Evolutionary conservation across 2,113 vertebrate genomes (phyloP), one percentile per base, ranked within the genome.

Genomic region (Hyla sarda): DNA sequence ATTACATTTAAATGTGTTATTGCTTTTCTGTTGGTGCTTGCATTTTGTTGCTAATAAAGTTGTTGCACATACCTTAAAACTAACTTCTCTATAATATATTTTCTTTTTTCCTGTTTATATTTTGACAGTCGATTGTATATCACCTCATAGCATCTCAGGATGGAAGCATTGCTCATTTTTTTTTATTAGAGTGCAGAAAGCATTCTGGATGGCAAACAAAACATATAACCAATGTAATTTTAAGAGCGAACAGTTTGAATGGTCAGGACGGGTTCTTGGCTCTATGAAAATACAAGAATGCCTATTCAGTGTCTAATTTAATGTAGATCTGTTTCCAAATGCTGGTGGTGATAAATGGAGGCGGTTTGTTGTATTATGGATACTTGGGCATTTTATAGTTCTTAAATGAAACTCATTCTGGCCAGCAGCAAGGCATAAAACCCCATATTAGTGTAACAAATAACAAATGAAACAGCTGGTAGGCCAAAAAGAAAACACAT

Each of bases 381-480:
- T 47, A 56, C 62, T 82, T 71, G 45, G 60, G 11, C 62, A 82
- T 82, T 82, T 71, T 82, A 34, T 62, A 13, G 28, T 69, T 82
- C 16, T 19, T 54, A 54, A 72, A 82, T 34, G 12, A 52, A 82
- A 54, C 23, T 37, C 7, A 67, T 82, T 72, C 17, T 52, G 23
- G 65, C 30, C 81, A 54, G 41, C 48, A 82, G 65, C 81, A 54
- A 52, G 28, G 6, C 30, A 81, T 81, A 81, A 81, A 37, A 19
- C 17, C 65, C 23, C 30, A 41, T 81, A 47, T 65, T 41, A 81
- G 13, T 81, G n/a, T 60, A 45, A 56, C 14, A 12, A 65, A 45
- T 62, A 45, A 81, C 23, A 81, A 81, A 81, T 23, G 23, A 65
- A 76, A 76, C 73, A 45, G 23, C 60, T 62, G 17, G 17, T 81